phyloP scores from a whole-genome alignment of 2,888 invertebrate species.

The Scrobipalpa atriplicella region DNA sequence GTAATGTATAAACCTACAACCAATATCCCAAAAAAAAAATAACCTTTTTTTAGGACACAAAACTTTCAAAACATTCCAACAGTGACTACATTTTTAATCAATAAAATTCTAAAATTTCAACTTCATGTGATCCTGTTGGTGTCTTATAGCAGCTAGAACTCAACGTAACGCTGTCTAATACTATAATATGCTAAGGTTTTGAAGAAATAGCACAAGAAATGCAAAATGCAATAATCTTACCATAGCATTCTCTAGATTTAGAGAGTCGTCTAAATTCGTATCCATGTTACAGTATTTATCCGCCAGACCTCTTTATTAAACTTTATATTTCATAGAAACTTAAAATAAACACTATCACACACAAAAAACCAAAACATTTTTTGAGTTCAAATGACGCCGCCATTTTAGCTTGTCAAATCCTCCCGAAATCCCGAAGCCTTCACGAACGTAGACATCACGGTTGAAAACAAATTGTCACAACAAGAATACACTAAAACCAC shows the following conservation, averaged over 20 bases:
- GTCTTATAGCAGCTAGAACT: background rate
- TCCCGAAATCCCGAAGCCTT: conserved; percentile 55
- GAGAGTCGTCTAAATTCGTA: conserved; percentile 69
- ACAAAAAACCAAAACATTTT: conserved; percentile 49
- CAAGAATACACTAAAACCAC: background rate
- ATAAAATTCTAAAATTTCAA: background rate
- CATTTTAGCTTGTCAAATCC: conserved; percentile 79
- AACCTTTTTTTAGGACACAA: no score
- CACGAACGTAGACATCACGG: conserved; percentile 66
- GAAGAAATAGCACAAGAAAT: background rate
- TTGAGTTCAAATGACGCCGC: conserved; percentile 80
- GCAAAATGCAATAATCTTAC: conserved; percentile 54
- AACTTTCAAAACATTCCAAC: conserved; percentile 5
- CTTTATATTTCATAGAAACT: conserved; percentile 24
- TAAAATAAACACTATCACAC: conserved; percentile 33
- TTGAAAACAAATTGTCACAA: conserved; percentile 73
- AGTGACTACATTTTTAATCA: no score
- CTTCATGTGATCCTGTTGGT: background rate
- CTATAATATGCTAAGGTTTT: background rate
- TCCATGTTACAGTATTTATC: conserved; percentile 57
- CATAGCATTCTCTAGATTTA: conserved; percentile 69
- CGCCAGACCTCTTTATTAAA: conserved; percentile 30
- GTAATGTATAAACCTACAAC: no score
- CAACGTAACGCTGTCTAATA: background rate
- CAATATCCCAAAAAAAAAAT: no score